Evolutionary conservation across 1,140 invertebrate genomes (phyloP).

Genomic region (Sycophaga agraensis): DNA sequence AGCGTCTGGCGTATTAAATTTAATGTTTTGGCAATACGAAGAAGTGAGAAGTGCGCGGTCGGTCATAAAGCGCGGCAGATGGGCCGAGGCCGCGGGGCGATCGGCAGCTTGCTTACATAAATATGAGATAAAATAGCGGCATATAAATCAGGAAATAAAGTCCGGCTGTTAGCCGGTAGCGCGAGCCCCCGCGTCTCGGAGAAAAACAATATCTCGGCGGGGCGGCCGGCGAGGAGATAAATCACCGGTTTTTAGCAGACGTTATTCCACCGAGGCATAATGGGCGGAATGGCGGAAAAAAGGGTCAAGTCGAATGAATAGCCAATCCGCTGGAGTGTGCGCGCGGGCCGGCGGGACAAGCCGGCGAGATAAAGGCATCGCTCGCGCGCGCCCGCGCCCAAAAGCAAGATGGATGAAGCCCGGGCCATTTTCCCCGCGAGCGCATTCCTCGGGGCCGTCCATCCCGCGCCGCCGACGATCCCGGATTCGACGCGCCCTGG

Average conservation of each 20-base stretch:
- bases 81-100: too few relatives aligned
- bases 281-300: background rate
- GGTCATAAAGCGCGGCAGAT: too few relatives aligned
- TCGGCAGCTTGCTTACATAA: background rate
- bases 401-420: background rate
- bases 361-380: too few relatives aligned
- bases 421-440: too few relatives aligned
- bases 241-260: background rate
- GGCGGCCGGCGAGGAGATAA: background rate
- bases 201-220: constrained; percentile 10
- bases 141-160: constrained; percentile 11
- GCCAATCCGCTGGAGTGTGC: background rate
- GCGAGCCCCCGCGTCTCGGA: background rate
- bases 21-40: too few relatives aligned
- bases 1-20: too few relatives aligned
- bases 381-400: too few relatives aligned
- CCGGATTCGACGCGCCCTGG: too few relatives aligned
- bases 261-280: background rate
- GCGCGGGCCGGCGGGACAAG: too few relatives aligned
- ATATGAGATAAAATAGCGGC: background rate
- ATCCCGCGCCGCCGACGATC: too few relatives aligned
- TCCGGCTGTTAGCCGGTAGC: background rate
- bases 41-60: too few relatives aligned
- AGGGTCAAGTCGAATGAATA: background rate
- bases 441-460: too few relatives aligned